These are phyloP conservation scores for Cephalopterus ornatus DNA, from an alignment of 2,113 vertebrate species.

Conservation along the genomic window DNA sequence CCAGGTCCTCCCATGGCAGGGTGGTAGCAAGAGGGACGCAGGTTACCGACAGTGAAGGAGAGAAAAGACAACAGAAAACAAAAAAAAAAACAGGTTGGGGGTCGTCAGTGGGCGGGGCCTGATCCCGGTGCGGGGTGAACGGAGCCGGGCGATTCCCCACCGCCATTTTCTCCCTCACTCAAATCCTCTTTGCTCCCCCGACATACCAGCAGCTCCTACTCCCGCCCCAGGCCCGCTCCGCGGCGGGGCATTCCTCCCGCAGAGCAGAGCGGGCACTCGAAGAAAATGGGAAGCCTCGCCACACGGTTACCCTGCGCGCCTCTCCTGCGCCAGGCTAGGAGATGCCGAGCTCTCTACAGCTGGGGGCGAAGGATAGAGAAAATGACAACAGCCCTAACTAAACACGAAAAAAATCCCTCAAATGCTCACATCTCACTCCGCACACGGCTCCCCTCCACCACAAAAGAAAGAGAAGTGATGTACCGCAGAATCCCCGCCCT, in stretches of 20 bases:
- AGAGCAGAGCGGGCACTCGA: not conserved
- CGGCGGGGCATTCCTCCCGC: not conserved
- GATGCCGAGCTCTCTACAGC: not conserved
- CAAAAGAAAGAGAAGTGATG: not conserved
- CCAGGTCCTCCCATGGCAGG: not conserved
- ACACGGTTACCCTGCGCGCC: not conserved
- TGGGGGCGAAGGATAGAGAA: not conserved
- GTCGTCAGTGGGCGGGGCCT: not conserved
- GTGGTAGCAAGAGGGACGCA: not conserved
- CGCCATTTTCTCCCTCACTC: conserved; percentile 26
- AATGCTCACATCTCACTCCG: not conserved
- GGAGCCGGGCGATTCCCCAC: not conserved
- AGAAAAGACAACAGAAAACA: not conserved
- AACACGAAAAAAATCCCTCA: not conserved
- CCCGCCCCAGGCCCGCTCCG: not conserved
- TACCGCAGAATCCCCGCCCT: not conserved
- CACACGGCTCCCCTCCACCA: not conserved
- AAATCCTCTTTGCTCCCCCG: not conserved
- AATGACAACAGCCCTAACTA: not conserved
- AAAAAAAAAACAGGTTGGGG: not conserved
- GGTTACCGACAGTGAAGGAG: not conserved
- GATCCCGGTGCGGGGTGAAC: not conserved
- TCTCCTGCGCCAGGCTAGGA: not conserved
- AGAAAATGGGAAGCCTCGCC: not conserved
- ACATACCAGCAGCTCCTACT: not conserved